These are phyloP conservation scores for Corythornis leucogaster DNA, from an alignment of 2,797 vertebrate species.

Conservation along the genomic window DNA sequence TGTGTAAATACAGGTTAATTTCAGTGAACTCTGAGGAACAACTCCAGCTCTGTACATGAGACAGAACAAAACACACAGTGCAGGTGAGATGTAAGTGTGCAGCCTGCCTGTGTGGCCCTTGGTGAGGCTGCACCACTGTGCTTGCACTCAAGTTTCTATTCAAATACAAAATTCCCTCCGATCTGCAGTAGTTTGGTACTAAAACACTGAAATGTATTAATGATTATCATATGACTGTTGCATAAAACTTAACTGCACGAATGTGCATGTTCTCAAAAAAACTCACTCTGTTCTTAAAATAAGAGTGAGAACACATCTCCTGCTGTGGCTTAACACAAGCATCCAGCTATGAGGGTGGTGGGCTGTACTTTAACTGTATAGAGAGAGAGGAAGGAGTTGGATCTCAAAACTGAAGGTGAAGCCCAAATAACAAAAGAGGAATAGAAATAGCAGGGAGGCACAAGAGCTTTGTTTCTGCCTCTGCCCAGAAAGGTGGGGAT, in stretches of 20 bases:
- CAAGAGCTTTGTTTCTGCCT: not conserved
- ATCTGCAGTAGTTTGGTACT: not conserved
- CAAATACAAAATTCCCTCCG: not conserved
- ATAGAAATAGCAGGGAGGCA: not conserved
- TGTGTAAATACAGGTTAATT: not conserved
- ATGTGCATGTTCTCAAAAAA: not conserved
- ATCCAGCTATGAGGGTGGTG: not conserved
- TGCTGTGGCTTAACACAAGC: not conserved
- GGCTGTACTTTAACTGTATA: not conserved
- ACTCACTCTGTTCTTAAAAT: not conserved
- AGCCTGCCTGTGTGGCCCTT: not conserved
- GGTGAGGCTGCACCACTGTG: not conserved
- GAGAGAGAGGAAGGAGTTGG: not conserved
- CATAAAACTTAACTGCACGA: not conserved
- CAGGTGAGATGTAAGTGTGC: not conserved
- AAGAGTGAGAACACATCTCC: not conserved
- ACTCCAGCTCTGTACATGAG: not conserved
- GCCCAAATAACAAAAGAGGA: not conserved
- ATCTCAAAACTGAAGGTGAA: not conserved
- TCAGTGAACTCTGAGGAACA: not conserved
- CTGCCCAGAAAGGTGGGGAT: not conserved
- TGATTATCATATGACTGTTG: not conserved
- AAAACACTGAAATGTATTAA: not conserved
- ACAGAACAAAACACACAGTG: not conserved
- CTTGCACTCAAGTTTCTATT: not conserved